A percentile compares a stretch with the other conserved stretches of the same genome.
Evolutionary conservation across 2,888 invertebrate genomes (phyloP).

Genomic region (Coenonympha glycerion): DNA sequence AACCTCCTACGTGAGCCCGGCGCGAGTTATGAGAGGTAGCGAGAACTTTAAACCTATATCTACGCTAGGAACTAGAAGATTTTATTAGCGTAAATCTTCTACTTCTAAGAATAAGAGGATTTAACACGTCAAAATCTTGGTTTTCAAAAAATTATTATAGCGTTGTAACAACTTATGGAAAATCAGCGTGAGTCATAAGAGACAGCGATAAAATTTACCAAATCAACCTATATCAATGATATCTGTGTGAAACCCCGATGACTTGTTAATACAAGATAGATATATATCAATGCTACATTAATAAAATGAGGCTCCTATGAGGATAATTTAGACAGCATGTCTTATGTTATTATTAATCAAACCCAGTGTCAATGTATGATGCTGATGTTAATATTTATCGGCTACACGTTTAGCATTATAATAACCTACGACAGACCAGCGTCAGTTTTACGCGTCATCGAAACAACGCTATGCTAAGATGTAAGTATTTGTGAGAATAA

Average conservation of each 20-base stretch:
- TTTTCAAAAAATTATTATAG: too few relatives aligned
- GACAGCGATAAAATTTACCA: constrained; percentile 34
- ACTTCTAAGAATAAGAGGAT: too few relatives aligned
- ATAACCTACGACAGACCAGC: background rate
- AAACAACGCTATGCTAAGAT: too few relatives aligned
- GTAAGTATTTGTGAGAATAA: too few relatives aligned
- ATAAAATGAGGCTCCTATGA: background rate
- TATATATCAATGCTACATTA: background rate
- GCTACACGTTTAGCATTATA: background rate
- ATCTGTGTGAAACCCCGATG: too few relatives aligned
- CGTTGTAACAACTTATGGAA: constrained; percentile 70
- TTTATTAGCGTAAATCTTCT: too few relatives aligned
- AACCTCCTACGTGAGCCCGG: constrained; percentile 63
- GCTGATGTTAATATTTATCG: background rate
- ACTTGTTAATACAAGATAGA: too few relatives aligned
- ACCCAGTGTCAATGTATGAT: background rate
- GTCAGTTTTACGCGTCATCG: background rate
- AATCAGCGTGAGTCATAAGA: constrained; percentile 29
- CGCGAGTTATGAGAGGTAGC: constrained; percentile 35
- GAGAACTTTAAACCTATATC: constrained; percentile 25
- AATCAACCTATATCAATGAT: background rate
- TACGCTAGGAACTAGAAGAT: too few relatives aligned
- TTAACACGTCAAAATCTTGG: too few relatives aligned
- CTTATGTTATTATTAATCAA: too few relatives aligned
- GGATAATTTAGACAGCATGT: too few relatives aligned